phyloP scores from a whole-genome alignment of 2,888 invertebrate genomes.

The Cheilosia variabilis region DNA sequence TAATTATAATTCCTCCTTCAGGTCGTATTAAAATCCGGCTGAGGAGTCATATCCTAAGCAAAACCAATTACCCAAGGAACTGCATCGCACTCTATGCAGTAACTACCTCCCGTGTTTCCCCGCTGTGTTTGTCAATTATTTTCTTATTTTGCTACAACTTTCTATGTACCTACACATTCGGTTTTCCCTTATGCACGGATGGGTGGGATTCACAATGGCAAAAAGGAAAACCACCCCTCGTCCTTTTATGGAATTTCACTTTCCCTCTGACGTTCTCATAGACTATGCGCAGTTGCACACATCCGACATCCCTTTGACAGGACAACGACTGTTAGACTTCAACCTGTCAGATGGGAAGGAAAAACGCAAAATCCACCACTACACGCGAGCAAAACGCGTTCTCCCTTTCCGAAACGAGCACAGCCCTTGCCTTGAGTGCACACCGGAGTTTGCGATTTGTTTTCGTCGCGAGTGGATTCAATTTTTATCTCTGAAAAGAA shows the following conservation, averaged over 20 bases:
- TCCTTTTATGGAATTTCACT: conserved; percentile 62
- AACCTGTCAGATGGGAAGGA: conserved; percentile 64
- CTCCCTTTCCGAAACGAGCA: not conserved
- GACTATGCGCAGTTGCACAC: conserved; percentile 61
- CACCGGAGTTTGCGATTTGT: conserved; percentile 60
- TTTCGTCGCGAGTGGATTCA: conserved; percentile 55
- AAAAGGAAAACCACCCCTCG: conserved; percentile 40
- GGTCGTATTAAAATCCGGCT: conserved; percentile 16
- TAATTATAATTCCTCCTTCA: conserved; percentile 37
- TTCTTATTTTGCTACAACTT: conserved; percentile 36
- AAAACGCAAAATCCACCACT: conserved; percentile 31
- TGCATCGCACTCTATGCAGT: conserved; percentile 39
- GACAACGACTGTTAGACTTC: conserved; percentile 63
- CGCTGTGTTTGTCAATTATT: conserved; percentile 56
- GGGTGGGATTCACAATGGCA: conserved; percentile 34
- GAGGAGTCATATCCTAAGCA: conserved; percentile 37
- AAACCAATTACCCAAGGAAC: conserved; percentile 65
- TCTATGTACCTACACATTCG: conserved; percentile 10
- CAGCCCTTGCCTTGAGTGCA: conserved; percentile 33
- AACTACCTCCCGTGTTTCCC: conserved; percentile 16
- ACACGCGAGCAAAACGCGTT: conserved; percentile 37
- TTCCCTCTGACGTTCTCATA: conserved; percentile 59
- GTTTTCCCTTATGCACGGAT: conserved; percentile 16
- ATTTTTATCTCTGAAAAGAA: conserved; percentile 1
- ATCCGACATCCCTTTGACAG: conserved; percentile 64